A percentile compares a stretch with the other conserved stretches of the same genome.
Conservation (phyloP, 1,140 invertebrate genomes). For the Achroia grisella region DNA sequence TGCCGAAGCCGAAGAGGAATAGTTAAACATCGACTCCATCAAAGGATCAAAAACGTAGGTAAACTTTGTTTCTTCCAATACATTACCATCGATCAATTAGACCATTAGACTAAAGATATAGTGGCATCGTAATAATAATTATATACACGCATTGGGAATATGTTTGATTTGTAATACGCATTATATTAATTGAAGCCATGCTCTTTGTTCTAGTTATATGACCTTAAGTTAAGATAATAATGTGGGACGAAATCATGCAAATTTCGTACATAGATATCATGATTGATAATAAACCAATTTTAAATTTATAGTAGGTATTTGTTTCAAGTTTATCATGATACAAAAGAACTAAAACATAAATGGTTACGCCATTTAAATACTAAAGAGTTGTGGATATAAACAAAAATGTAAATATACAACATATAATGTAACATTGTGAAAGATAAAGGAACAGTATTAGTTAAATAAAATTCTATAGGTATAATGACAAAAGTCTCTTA, state of each 20-base stretch:
- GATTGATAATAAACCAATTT: no score
- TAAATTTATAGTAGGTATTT: no score
- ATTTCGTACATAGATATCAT: constrained; percentile 14
- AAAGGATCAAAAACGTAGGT: constrained; percentile 4
- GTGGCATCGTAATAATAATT: not conserved
- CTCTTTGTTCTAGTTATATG: constrained; percentile 20
- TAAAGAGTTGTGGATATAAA: no score
- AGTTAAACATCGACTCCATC: constrained; percentile 26
- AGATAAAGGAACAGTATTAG: no score
- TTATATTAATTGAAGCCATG: no score
- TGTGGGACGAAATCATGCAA: constrained; percentile 29
- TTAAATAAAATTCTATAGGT: no score
- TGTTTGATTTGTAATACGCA: constrained; percentile 1
- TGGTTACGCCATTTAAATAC: no score
- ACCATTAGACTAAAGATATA: not conserved
- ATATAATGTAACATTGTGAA: no score
- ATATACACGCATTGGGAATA: not conserved
- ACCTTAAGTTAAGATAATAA: constrained; percentile 15
- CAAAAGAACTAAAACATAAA: no score
- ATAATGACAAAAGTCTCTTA: constrained; percentile 77
- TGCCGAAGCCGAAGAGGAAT: constrained; percentile 26
- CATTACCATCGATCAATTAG: not conserved
- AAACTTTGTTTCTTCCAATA: constrained; percentile 13
- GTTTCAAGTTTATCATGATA: no score
- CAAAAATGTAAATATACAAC: no score